phyloP scores from a whole-genome alignment of 2,797 vertebrate species.

The Poecilia gillii region DNA sequence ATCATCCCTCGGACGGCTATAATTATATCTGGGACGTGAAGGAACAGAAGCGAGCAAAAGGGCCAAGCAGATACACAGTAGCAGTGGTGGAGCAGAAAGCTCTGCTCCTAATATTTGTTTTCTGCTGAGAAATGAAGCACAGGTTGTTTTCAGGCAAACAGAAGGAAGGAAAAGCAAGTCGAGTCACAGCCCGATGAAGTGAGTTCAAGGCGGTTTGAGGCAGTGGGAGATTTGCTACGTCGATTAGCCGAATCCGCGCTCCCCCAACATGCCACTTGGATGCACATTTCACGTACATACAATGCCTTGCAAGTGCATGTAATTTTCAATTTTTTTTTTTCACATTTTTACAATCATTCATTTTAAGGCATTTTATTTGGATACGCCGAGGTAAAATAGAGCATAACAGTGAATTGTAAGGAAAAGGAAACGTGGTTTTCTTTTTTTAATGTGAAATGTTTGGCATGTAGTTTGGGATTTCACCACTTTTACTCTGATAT shows the following conservation, averaged over 20 bases:
- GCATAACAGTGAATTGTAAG: background rate
- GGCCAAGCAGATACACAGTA: conserved; percentile 75
- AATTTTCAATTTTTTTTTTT: background rate
- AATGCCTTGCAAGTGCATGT: background rate
- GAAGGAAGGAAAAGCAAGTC: conserved; percentile 61
- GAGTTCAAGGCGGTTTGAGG: conserved; percentile 18
- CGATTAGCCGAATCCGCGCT: conserved; percentile 6
- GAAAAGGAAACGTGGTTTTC: background rate
- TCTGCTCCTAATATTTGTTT: conserved; percentile 78
- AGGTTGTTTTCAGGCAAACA: conserved; percentile 73
- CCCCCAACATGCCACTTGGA: background rate
- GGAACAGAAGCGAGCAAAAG: conserved; percentile 78
- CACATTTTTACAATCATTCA: background rate
- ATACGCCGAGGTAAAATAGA: background rate
- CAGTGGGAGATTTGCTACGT: conserved; percentile 12
- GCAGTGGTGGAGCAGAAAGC: conserved; percentile 66
- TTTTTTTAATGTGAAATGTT: background rate
- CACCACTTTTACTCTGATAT: background rate
- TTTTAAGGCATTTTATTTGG: background rate
- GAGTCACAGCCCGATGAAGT: conserved; percentile 27
- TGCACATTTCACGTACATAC: background rate
- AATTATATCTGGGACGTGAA: conserved; percentile 85
- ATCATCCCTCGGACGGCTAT: conserved; percentile 88
- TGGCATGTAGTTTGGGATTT: background rate
- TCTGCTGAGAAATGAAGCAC: conserved; percentile 78